Evolutionary conservation across 1,140 invertebrate genomes (phyloP), one percentile per base, ranked within the genome.

Genomic region (Lucilia sericata): DNA sequence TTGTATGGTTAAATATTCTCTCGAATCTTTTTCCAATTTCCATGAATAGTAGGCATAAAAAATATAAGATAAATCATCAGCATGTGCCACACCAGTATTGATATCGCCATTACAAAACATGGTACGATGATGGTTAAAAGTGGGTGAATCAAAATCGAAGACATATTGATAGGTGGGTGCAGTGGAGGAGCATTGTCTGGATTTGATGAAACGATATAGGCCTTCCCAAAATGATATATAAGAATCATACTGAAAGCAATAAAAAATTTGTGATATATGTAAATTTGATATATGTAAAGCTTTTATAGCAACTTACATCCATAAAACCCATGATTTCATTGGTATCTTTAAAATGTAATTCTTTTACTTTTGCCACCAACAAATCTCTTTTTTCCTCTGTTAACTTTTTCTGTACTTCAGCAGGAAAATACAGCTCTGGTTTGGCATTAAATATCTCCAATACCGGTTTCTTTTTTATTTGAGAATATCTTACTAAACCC

Each of bases 51-150:
- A 85, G 60, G 91, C 92, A 82, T 91, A 90, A 86, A 95, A 95
- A 7, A 95, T 86, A 87, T 94, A 95, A 82, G 93, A 93, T 12
- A 95, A 65, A 84, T 95, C 94, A 85, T 95, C 94, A 0, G 92
- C 93, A 88, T 95, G 94, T 83, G 42, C 86, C 84, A 17, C 85
- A 49, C 0, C 88, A 86, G 25, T 13, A n/a, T 86, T 84, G 0
- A 30, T 47, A 74, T 74, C 83, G 8, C 21, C 14, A 14, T 76
- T 76, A 51, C 89, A 90, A 12, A 88, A 86, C 47, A 88, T 89
- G 36, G 91, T 84, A 10, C 89, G 85, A 83, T 86, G 85, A 47
- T 89, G 74, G 80, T 90, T 91, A 17, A 86, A 85, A 13, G 82
- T 85, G 5, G 86, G 84, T 8, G 91, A 88, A 76, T 92, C 90